phyloP scores from a whole-genome alignment of 1,140 invertebrate species.

The Megalonaias nervosa region DNA sequence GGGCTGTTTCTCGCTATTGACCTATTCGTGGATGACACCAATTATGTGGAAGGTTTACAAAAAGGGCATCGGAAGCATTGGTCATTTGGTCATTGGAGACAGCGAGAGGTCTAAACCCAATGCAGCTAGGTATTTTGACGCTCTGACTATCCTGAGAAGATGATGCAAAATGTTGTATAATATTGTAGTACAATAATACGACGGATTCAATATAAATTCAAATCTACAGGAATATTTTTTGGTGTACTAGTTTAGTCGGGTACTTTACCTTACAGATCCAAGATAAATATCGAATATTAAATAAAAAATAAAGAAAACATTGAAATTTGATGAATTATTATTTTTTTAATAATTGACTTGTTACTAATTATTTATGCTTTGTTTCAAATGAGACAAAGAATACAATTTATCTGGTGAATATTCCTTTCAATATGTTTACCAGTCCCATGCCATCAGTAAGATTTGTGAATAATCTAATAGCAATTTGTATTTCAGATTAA shows the following conservation, averaged over 20 bases:
- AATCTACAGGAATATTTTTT: conserved; percentile 59
- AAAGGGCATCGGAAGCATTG: conserved; percentile 69
- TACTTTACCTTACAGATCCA: conserved; percentile 54
- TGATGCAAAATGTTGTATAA: neutral
- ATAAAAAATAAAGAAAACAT: too few species aligned
- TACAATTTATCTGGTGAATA: conserved; percentile 62
- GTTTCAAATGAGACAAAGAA: conserved; percentile 72
- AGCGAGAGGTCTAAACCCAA: conserved; percentile 73
- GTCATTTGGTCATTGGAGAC: conserved; percentile 73
- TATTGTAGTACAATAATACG: neutral
- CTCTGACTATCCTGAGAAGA: too few species aligned
- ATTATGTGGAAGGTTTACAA: conserved; percentile 76
- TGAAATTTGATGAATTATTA: too few species aligned
- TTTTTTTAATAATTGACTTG: conserved; percentile 60
- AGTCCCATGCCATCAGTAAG: conserved; percentile 74
- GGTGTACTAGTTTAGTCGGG: conserved; percentile 67
- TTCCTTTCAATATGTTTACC: conserved; percentile 74
- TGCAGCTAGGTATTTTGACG: conserved; percentile 51
- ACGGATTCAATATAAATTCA: conserved; percentile 7
- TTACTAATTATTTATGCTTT: conserved; percentile 75
- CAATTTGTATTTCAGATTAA: too few species aligned
- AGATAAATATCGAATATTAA: conserved; percentile 3
- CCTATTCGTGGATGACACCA: conserved; percentile 76
- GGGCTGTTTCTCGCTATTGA: conserved; percentile 75
- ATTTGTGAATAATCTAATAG: too few species aligned